Base-by-base conservation (phyloP, 2,797 vertebrate genomes). In the Pseudocheirus occidentalis region DNA sequence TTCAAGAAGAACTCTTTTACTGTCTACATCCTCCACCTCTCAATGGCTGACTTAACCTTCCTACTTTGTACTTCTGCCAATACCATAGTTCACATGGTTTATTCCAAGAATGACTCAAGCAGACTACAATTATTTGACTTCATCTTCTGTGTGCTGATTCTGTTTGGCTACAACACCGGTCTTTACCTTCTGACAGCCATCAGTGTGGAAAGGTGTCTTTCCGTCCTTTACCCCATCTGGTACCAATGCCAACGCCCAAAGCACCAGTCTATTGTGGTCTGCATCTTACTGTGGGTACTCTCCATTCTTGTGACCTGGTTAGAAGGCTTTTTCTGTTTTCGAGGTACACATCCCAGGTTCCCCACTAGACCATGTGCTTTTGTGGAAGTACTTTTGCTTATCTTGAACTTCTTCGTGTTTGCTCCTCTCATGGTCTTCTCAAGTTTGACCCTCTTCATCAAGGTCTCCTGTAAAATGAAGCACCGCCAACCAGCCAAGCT, bases 171-270 rank as follows among this genome's bases (percentile, higher is more conserved):
- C 87, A 90, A 95, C 90, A 90, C 89, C 0, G 87, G 91, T 3
- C 96, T 96, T 46, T 66, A 97, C 92, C 97, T 98, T n/a, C 93
- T 98, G 92, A 96, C 96, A 0, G 91, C 97, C 59, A 96, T 97
- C 95, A 97, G 98, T 12, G 89, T 98, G 12, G 95, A 98, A 62
- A 50, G 94, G 27, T 97, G 95, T 93, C 94, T 98, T 16, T 97
- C 95, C 0, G 96, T 97, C 56, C 94, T 96, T 1, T 97, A 91
- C 27, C 97, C 97, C 1, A 95, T 96, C 56, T 98, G 97, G 97
- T 97, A 97, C 92, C 96, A 91, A 54, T 96, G 95, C 58, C 93
- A 59, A 16, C 57, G 94, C 7, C 96, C 97, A 3, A 93, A 93
- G 87, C 73, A 93, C 56, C 96, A 96, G 28, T 97, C 97, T 2